phyloP scores from a whole-genome alignment of 2,888 invertebrate species.

The Cryptus viduatorius region DNA sequence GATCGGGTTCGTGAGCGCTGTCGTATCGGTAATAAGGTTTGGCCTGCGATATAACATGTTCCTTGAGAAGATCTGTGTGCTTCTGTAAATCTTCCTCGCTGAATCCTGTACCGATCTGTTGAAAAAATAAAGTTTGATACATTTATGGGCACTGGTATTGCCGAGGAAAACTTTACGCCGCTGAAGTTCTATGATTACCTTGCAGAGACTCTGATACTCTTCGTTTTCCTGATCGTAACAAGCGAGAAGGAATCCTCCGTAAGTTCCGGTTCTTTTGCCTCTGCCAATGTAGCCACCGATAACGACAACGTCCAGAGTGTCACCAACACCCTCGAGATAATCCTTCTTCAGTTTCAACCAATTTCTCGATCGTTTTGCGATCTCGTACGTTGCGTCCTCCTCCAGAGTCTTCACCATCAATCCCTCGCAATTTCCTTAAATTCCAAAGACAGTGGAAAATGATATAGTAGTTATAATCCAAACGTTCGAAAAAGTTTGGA shows the following conservation, averaged over 20 bases:
- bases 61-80: conserved; percentile 91
- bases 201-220: conserved; percentile 96
- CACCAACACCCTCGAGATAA: conserved; percentile 98
- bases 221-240: conserved; percentile 96
- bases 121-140: conserved; percentile 57
- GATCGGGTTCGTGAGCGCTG: conserved; percentile 91
- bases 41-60: conserved; percentile 90
- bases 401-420: conserved; percentile 98
- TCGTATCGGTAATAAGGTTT: conserved; percentile 94
- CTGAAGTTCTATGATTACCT: conserved; percentile 86
- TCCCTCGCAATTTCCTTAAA: conserved; percentile 96
- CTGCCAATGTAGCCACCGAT: conserved; percentile 97
- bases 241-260: conserved; percentile 97
- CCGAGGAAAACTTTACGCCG: neutral
- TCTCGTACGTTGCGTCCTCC: conserved; percentile 97
- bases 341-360: conserved; percentile 99
- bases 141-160: neutral
- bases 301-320: conserved; percentile 97
- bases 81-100: conserved; percentile 94
- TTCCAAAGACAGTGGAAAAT: conserved; percentile 29
- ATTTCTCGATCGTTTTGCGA: conserved; percentile 96
- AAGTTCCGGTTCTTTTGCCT: conserved; percentile 96
- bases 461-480: neutral
- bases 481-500: conserved; percentile 8
- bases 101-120: conserved; percentile 96